A percentile compares a stretch with the other conserved stretches of the same genome.
Evolutionary conservation across 2,888 invertebrate genomes (phyloP).

Genomic region (Macrosoma leucophasiata): DNA sequence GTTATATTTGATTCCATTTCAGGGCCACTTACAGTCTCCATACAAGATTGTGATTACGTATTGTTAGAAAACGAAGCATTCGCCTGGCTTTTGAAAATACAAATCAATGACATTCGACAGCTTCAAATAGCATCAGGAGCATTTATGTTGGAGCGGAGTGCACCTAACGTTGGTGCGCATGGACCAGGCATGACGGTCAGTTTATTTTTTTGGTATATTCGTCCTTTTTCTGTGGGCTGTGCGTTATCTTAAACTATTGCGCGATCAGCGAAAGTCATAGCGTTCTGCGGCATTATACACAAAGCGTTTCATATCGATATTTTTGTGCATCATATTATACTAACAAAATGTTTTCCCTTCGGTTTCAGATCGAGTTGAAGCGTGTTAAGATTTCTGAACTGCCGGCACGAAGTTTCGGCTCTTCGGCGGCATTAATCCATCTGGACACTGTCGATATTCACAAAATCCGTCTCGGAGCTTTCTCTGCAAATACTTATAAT

Average conservation of each 20-base stretch:
- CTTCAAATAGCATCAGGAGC: slow-evolving; percentile 76
- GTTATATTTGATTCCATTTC: slow-evolving; percentile 34
- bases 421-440: slow-evolving; percentile 77
- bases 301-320: background rate
- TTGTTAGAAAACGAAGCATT: slow-evolving; percentile 78
- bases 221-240: slow-evolving; percentile 14
- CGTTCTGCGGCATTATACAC: too few species aligned
- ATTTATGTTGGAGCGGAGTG: slow-evolving; percentile 77
- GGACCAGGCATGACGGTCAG: slow-evolving; percentile 76
- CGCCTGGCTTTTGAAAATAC: slow-evolving; percentile 78
- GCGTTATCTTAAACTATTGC: slow-evolving; percentile 18
- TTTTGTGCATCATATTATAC: slow-evolving; percentile 5
- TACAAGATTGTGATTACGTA: slow-evolving; percentile 75
- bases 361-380: slow-evolving; percentile 78
- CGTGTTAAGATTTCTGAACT: slow-evolving; percentile 76
- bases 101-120: slow-evolving; percentile 72
- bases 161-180: slow-evolving; percentile 78
- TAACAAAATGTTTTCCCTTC: slow-evolving; percentile 4
- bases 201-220: slow-evolving; percentile 26
- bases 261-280: too few species aligned
- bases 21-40: slow-evolving; percentile 79
- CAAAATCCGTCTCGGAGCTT: slow-evolving; percentile 77
- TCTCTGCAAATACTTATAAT: slow-evolving; percentile 79
- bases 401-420: slow-evolving; percentile 78
- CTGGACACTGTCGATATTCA: slow-evolving; percentile 70